A percentile compares a stretch with the other conserved stretches of the same genome.
Conservation (phyloP, 2,113 vertebrate genomes). For the Podarcis cretensis region DNA sequence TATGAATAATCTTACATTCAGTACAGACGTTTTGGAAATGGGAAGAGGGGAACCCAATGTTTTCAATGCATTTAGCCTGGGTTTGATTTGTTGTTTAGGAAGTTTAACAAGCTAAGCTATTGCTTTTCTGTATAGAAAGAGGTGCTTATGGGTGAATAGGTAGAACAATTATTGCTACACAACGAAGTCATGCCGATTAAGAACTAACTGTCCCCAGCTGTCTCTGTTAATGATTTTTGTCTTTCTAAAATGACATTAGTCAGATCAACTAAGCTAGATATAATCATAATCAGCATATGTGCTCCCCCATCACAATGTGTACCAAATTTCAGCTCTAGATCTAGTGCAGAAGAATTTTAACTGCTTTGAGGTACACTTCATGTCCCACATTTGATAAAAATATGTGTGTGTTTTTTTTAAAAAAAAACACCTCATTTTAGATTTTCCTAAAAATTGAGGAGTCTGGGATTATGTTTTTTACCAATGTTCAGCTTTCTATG, state of each 20-base stretch:
- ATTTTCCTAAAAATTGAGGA: neutral
- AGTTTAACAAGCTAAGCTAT: neutral
- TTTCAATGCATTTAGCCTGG: neutral
- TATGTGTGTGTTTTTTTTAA: neutral
- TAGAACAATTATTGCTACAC: neutral
- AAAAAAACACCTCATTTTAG: neutral
- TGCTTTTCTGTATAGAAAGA: neutral
- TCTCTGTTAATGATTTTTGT: neutral
- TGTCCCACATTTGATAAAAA: neutral
- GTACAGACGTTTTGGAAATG: neutral
- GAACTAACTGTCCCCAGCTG: neutral
- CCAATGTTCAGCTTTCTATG: neutral
- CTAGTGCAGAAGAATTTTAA: neutral
- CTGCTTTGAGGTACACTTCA: neutral
- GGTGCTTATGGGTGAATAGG: neutral
- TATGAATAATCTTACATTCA: neutral
- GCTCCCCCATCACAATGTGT: neutral
- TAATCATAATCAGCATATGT: neutral
- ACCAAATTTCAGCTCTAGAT: neutral
- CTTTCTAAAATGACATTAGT: neutral
- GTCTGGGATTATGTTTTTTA: neutral
- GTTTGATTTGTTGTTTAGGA: neutral
- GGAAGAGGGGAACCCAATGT: neutral
- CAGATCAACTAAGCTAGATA: neutral
- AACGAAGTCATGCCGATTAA: neutral